Conservation (phyloP, 2,113 vertebrate genomes). For the Sturnira hondurensis region DNA sequence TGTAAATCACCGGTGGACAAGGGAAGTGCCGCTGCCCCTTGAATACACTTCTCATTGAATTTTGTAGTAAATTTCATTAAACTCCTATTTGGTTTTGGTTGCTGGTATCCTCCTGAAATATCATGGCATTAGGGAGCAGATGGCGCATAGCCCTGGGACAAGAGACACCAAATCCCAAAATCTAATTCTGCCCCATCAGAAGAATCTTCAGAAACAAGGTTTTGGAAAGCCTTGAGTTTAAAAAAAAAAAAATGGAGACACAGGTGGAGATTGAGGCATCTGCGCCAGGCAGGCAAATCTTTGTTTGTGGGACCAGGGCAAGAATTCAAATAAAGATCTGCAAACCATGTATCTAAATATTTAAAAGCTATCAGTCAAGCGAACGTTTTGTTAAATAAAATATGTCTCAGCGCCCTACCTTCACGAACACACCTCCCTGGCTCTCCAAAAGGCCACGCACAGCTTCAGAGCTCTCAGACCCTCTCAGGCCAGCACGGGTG, state of each 20-base stretch:
- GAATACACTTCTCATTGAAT: background rate
- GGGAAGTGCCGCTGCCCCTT: background rate
- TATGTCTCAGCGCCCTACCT: background rate
- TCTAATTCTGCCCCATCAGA: background rate
- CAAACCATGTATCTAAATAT: background rate
- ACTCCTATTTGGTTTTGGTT: slow-evolving; percentile 10
- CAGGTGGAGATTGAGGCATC: background rate
- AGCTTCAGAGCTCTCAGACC: background rate
- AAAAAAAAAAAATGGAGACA: background rate
- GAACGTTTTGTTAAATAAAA: background rate
- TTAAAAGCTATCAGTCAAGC: background rate
- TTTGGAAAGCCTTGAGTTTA: slow-evolving; percentile 33
- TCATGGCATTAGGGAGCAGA: background rate
- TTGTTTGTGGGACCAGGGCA: background rate
- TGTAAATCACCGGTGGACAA: background rate
- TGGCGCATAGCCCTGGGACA: background rate
- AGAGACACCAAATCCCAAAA: slow-evolving; percentile 1
- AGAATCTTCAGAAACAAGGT: slow-evolving; percentile 47
- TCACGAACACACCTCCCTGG: background rate
- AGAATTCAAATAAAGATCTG: background rate
- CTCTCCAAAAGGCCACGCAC: background rate
- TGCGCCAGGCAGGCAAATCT: background rate
- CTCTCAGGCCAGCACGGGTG: background rate
- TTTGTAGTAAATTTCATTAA: background rate
- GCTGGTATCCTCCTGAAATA: slow-evolving; percentile 3